Conservation (phyloP, 2,113 vertebrate genomes). For the Merops nubicus region DNA sequence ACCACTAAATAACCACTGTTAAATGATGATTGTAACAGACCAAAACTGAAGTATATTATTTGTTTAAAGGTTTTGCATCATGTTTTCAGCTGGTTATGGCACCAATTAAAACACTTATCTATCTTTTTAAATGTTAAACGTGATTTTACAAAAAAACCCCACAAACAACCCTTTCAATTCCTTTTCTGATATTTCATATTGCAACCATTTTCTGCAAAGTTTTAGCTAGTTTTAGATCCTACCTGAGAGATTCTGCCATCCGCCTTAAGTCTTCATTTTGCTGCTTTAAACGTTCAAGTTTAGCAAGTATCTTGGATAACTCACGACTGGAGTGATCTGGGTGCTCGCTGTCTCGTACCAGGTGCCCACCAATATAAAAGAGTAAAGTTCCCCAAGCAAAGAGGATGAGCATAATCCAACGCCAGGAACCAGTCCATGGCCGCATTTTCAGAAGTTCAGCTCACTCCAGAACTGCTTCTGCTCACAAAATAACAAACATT, state of each 20-base stretch:
- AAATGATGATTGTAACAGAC: background rate
- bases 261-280: conserved; percentile 97
- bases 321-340: conserved; percentile 95
- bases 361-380: conserved; percentile 96
- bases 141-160: background rate
- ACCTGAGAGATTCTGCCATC: conserved; percentile 98
- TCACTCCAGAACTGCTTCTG: conserved; percentile 63
- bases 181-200: background rate
- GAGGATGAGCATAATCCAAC: conserved; percentile 99
- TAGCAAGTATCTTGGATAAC: conserved; percentile 96
- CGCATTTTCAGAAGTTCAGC: conserved; percentile 90
- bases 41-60: background rate
- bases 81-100: background rate
- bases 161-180: background rate
- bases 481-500: conserved; percentile 78
- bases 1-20: background rate
- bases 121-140: background rate
- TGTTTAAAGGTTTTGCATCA: background rate
- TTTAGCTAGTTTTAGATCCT: conserved; percentile 43
- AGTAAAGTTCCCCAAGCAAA: conserved; percentile 97
- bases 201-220: background rate
- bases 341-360: conserved; percentile 96
- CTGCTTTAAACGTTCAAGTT: conserved; percentile 96
- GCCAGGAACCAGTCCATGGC: conserved; percentile 98
- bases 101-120: background rate